Evolutionary conservation across 2,797 vertebrate genomes (phyloP), one percentile per base, ranked within the genome.

Genomic region (Lerista edwardsae): DNA sequence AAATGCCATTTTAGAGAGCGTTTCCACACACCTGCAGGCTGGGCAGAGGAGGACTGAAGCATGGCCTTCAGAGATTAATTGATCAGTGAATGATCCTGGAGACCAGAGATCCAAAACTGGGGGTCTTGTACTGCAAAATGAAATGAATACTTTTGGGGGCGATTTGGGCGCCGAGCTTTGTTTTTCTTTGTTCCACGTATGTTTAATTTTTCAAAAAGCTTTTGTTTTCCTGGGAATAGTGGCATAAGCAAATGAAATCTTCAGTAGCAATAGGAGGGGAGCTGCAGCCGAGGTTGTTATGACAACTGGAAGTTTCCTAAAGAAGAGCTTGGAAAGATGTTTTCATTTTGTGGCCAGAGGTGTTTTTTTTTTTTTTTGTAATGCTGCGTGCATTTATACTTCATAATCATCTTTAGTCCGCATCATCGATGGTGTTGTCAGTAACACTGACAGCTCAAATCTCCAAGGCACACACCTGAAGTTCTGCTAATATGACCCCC

Each of bases 241-340:
- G 73, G 76, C 41, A 75, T 89, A 86, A 86, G n/a, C 25, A 86
- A 93, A 90, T 73, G 44, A 23, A 90, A 88, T 75, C 59, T 86
- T 75, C 29, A 80, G 69, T 84, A 79, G 79, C 41, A 36, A 51
- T 61, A 85, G 57, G 29, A 74, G 78, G 69, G 72, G 72, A 71
- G 57, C 87, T 87, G 87, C 79, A 92, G 75, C 12, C 14, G 15
- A 86, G 87, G 93, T 95, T 95, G 94, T 95, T 95, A 94, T 95
- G 94, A 95, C 94, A 94, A 95, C 92, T 82, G 81, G 83, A 94
- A 94, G 87, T 93, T 92, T 93, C 90, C 92, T 91, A 86, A 74
- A 84, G 77, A 85, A 89, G 75, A 81, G 77, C 80, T 91, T 47
- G 61, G 83, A 61, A 91, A 34, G 51, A 79, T 84, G 77, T 3